Percentiles rank a stretch among this genome's conserved stretches.
These are phyloP conservation scores for Neoaliturus tenellus DNA, from an alignment of 2,888 invertebrate genomes.

Conservation along the genomic window DNA sequence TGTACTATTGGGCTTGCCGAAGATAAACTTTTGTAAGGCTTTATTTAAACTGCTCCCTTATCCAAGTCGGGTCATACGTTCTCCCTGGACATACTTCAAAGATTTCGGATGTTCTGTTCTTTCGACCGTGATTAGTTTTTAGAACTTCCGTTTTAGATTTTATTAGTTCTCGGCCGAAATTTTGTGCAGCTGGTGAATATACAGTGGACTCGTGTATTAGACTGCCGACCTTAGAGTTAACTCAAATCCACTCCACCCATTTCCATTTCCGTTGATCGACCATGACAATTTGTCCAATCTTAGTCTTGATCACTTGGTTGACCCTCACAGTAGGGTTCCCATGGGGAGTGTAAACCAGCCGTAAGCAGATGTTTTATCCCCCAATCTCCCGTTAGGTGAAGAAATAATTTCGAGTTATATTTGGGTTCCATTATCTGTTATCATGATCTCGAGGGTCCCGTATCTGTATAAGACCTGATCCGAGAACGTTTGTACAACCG, in stretches of 20 bases:
- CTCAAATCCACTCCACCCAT: conserved; percentile 56
- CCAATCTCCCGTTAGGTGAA: conserved; percentile 8
- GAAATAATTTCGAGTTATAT: conserved; percentile 62
- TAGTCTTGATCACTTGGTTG: conserved; percentile 68
- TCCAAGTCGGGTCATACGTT: background rate
- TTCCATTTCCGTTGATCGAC: conserved; percentile 66
- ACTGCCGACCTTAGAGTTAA: conserved; percentile 64
- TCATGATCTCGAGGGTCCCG: conserved; percentile 60
- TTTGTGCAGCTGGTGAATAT: conserved; percentile 63
- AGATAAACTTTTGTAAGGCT: conserved; percentile 48
- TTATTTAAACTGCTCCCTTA: background rate
- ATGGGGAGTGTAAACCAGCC: conserved; percentile 67
- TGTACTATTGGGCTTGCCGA: conserved; percentile 58
- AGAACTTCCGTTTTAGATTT: background rate
- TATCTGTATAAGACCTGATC: background rate
- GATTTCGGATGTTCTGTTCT: no score
- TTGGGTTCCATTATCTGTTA: conserved; percentile 68
- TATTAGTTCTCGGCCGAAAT: conserved; percentile 60
- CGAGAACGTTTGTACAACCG: conserved; percentile 46
- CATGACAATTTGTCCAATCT: conserved; percentile 67
- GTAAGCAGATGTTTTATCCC: conserved; percentile 62
- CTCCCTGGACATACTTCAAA: no score
- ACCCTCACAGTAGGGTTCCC: conserved; percentile 69
- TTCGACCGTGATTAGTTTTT: background rate
- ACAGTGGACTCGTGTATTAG: conserved; percentile 61